These are phyloP conservation scores for Hydriomena furcata DNA, from an alignment of 2,888 invertebrate species.

Conservation along the genomic window DNA sequence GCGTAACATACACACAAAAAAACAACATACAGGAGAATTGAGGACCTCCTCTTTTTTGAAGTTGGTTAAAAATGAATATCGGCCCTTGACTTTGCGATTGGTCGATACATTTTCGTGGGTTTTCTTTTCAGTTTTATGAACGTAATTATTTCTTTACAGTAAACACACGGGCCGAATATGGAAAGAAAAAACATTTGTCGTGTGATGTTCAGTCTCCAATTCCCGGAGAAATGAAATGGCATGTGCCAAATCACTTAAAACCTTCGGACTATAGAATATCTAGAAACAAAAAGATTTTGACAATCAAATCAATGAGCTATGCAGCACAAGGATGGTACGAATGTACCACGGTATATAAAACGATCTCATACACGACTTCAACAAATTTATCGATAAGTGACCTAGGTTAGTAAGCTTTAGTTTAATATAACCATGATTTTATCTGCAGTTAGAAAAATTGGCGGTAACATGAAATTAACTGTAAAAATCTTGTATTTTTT, in stretches of 20 bases:
- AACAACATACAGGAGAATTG: too few relatives aligned
- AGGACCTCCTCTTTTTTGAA: too few relatives aligned
- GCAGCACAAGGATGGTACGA: conserved; percentile 8
- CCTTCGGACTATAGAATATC: conserved; percentile 8
- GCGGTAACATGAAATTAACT: too few relatives aligned
- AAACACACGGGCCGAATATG: neutral
- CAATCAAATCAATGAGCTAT: conserved; percentile 8
- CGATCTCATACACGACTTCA: neutral
- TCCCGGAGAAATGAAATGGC: conserved; percentile 7
- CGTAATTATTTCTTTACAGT: too few relatives aligned
- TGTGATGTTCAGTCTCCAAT: conserved; percentile 1
- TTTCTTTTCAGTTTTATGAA: too few relatives aligned
- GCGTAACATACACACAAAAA: too few relatives aligned
- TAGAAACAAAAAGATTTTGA: conserved; percentile 4
- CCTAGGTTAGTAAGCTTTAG: conserved; percentile 11
- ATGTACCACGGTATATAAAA: conserved; percentile 8
- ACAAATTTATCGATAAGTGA: conserved; percentile 10
- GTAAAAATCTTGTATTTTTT: neutral
- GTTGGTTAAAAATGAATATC: too few relatives aligned
- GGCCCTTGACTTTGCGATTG: too few relatives aligned
- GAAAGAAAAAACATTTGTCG: neutral
- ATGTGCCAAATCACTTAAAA: neutral
- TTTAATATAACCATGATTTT: too few relatives aligned
- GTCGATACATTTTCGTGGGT: too few relatives aligned
- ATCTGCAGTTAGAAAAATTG: too few relatives aligned